Evolutionary conservation across 2,797 vertebrate genomes (phyloP).

Genomic region (Tragelaphus eurycerus): DNA sequence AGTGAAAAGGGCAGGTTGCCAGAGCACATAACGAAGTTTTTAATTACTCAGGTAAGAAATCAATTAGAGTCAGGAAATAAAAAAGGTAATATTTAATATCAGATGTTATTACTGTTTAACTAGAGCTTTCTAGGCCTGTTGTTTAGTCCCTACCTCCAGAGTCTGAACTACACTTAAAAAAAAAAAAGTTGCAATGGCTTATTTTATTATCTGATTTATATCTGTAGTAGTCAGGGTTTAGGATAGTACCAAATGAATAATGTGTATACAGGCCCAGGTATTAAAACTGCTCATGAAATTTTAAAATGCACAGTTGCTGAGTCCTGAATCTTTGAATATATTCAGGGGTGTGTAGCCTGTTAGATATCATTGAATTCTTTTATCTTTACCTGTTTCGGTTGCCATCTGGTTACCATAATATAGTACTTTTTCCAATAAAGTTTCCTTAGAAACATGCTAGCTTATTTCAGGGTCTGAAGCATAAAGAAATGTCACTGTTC

Average conservation of each 20-base stretch:
- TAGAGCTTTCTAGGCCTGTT: slow-evolving; percentile 63
- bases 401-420: background rate
- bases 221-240: background rate
- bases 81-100: slow-evolving; percentile 65
- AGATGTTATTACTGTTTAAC: slow-evolving; percentile 64
- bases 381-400: background rate
- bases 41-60: slow-evolving; percentile 93
- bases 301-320: background rate
- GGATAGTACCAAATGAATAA: background rate
- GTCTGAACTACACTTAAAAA: slow-evolving; percentile 1
- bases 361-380: background rate
- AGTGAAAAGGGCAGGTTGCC: slow-evolving; percentile 97
- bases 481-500: background rate
- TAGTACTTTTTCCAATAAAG: background rate
- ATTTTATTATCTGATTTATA: background rate
- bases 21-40: slow-evolving; percentile 96
- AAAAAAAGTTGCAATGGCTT: background rate
- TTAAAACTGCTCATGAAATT: background rate
- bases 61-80: slow-evolving; percentile 68
- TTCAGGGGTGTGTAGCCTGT: background rate
- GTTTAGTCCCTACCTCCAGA: background rate
- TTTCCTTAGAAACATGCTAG: slow-evolving; percentile 17
- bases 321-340: background rate
- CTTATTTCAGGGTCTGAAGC: background rate
- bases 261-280: background rate